Percentiles rank a stretch among this genome's conserved stretches.
These are phyloP conservation scores for Acleris literana DNA, from an alignment of 2,888 invertebrate genomes.

Conservation along the genomic window DNA sequence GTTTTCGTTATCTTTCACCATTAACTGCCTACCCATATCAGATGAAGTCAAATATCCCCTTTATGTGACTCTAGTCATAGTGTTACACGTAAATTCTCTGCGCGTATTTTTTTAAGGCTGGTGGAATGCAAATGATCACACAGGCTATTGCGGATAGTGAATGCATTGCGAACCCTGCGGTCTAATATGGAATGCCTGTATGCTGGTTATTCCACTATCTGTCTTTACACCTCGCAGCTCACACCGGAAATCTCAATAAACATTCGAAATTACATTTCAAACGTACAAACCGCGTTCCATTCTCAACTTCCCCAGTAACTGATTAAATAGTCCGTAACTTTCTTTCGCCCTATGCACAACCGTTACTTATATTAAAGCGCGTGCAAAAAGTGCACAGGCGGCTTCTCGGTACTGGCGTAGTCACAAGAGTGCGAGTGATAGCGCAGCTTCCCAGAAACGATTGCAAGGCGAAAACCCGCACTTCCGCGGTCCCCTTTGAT, in stretches of 20 bases:
- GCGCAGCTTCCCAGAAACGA: constrained; percentile 65
- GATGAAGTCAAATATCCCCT: no score
- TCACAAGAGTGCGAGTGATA: constrained; percentile 47
- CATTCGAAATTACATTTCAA: background rate
- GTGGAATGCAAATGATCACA: no score
- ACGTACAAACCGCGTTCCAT: constrained; percentile 2
- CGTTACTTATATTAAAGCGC: constrained; percentile 40
- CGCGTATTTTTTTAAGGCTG: no score
- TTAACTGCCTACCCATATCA: background rate
- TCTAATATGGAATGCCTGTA: no score
- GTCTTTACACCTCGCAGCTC: no score
- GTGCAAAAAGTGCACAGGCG: constrained; percentile 55
- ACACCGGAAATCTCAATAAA: no score
- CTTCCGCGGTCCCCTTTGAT: constrained; percentile 57
- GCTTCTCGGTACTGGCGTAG: constrained; percentile 53
- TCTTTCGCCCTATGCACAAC: constrained; percentile 22
- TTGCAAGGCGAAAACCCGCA: constrained; percentile 60
- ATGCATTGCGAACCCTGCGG: no score
- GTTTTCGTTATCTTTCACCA: background rate
- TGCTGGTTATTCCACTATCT: no score
- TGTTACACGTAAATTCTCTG: no score
- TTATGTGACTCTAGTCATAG: no score
- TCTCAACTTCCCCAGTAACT: background rate
- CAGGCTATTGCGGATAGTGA: no score
- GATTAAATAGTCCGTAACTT: constrained; percentile 35